These are phyloP conservation scores for Cephus nigrinus DNA, from an alignment of 2,888 invertebrate genomes.

Conservation along the genomic window DNA sequence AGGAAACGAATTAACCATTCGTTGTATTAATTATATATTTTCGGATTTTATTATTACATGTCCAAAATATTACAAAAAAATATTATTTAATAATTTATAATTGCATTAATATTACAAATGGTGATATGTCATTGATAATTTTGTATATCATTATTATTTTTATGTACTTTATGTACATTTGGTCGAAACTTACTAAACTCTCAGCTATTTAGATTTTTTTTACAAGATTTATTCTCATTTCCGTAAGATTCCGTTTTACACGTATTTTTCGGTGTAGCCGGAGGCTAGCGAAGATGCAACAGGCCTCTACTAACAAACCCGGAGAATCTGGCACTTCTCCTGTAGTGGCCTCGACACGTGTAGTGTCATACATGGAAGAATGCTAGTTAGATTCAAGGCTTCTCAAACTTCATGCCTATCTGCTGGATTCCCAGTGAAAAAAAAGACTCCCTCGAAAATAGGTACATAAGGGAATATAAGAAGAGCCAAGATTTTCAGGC, in stretches of 20 bases:
- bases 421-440: background rate
- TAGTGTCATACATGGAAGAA: slow-evolving; percentile 64
- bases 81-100: background rate
- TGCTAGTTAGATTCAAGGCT: slow-evolving; percentile 51
- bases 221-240: background rate
- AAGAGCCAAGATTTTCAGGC: background rate
- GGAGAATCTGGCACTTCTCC: slow-evolving; percentile 58
- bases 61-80: background rate
- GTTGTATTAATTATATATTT: background rate
- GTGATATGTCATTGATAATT: background rate
- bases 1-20: background rate
- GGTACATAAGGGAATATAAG: background rate
- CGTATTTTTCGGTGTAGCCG: slow-evolving; percentile 50
- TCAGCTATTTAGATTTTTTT: background rate
- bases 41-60: background rate
- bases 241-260: slow-evolving; percentile 9
- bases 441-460: background rate
- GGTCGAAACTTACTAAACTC: background rate
- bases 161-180: background rate
- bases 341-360: slow-evolving; percentile 63
- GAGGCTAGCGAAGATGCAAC: slow-evolving; percentile 61
- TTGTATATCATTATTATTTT: background rate
- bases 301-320: slow-evolving; percentile 62
- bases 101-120: background rate
- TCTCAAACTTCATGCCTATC: slow-evolving; percentile 10